phyloP scores from a whole-genome alignment of 2,113 vertebrate genomes.

The Marcusenius ussheri region DNA sequence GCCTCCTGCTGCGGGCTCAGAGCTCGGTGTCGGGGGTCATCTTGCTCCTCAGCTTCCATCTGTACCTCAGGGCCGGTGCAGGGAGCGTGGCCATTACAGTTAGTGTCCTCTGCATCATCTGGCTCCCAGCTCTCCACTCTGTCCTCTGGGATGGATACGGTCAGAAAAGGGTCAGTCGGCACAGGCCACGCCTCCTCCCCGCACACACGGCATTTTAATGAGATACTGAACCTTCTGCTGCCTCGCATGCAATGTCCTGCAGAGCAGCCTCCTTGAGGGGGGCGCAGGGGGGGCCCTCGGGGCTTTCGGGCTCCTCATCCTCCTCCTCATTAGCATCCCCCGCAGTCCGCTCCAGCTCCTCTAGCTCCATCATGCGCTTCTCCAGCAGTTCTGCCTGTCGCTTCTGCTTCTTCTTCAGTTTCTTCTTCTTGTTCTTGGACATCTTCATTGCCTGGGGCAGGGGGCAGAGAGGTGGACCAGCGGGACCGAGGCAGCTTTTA shows the following conservation, averaged over 20 bases:
- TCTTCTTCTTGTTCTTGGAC: conserved; percentile 98
- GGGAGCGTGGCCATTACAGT: conserved; percentile 72
- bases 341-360: conserved; percentile 78
- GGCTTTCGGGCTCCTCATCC: conserved; percentile 64
- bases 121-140: conserved; percentile 31
- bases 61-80: conserved; percentile 21
- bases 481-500: neutral
- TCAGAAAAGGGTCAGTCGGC: neutral
- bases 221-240: conserved; percentile 38
- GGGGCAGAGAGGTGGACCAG: neutral
- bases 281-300: conserved; percentile 56
- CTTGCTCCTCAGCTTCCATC: conserved; percentile 44
- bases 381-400: conserved; percentile 90
- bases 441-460: conserved; percentile 77
- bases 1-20: conserved; percentile 41
- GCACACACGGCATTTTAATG: neutral
- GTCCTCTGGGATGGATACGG: conserved; percentile 35
- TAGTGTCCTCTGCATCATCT: conserved; percentile 57
- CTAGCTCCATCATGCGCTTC: conserved; percentile 89
- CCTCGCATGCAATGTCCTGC: conserved; percentile 42
- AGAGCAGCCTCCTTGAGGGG: conserved; percentile 56
- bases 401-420: conserved; percentile 98
- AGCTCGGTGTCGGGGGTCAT: conserved; percentile 78
- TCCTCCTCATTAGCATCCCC: conserved; percentile 65
- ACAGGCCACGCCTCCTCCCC: neutral